A percentile compares a stretch with the other conserved stretches of the same genome.
phyloP scores from a whole-genome alignment of 2,797 vertebrate genomes.

The Coregonus sp. region DNA sequence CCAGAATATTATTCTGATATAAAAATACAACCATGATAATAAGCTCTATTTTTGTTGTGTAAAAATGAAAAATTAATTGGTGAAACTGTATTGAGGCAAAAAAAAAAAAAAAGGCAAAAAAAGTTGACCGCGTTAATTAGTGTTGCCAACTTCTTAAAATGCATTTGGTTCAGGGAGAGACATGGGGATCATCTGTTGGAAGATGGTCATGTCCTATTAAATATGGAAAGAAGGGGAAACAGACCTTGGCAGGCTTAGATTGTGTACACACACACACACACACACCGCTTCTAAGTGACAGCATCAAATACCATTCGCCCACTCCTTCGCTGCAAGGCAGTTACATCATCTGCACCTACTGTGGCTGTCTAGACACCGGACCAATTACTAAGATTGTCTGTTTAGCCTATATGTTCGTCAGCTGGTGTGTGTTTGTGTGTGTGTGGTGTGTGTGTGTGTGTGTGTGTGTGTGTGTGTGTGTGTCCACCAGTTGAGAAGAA shows the following conservation, averaged over 20 bases:
- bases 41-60: not conserved
- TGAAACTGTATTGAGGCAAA: not conserved
- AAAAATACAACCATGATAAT: not conserved
- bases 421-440: too few species aligned
- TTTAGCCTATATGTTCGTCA: too few species aligned
- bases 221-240: conserved; percentile 53
- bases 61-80: conserved; percentile 12
- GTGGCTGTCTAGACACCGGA: too few species aligned
- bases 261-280: not conserved
- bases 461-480: too few species aligned
- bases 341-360: too few species aligned
- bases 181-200: conserved; percentile 55
- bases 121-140: conserved; percentile 48
- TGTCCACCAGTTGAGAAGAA: too few species aligned
- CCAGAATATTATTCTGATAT: not conserved
- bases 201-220: conserved; percentile 55
- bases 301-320: too few species aligned
- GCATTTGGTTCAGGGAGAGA: conserved; percentile 59
- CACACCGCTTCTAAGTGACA: too few species aligned
- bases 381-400: too few species aligned
- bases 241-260: conserved; percentile 37
- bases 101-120: too few species aligned
- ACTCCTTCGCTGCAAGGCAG: too few species aligned
- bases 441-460: too few species aligned
- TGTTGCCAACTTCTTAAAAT: conserved; percentile 60